A percentile compares a stretch with the other conserved stretches of the same genome.
Evolutionary conservation across 2,797 vertebrate species (phyloP).

Genomic region (Poeciliopsis paucimaculata): DNA sequence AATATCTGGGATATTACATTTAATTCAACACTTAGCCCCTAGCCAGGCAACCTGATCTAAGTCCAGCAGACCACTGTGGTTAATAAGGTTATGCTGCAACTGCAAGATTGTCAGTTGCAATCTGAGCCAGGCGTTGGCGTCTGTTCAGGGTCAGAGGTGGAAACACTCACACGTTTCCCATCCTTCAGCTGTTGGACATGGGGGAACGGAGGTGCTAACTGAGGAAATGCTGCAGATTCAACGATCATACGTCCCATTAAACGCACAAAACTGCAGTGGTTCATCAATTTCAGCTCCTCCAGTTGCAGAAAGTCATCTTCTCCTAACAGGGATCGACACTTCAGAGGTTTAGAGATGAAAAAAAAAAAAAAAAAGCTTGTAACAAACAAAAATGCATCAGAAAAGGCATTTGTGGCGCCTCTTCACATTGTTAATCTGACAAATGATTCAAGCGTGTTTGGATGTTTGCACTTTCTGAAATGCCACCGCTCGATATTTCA

Average conservation of each 20-base stretch:
- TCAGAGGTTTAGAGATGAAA: background rate
- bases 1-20: slow-evolving; percentile 30
- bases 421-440: background rate
- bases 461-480: slow-evolving; percentile 40
- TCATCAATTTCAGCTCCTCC: background rate
- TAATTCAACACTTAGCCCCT: slow-evolving; percentile 27
- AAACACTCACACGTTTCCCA: background rate
- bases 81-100: slow-evolving; percentile 22
- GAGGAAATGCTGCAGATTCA: background rate
- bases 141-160: background rate
- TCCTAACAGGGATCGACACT: background rate
- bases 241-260: background rate
- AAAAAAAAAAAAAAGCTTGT: background rate
- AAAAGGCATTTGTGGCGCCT: background rate
- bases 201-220: background rate
- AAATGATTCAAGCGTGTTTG: slow-evolving; percentile 11
- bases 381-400: background rate
- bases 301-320: background rate
- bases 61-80: slow-evolving; percentile 23
- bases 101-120: slow-evolving; percentile 24
- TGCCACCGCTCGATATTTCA: slow-evolving; percentile 46
- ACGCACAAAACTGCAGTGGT: background rate
- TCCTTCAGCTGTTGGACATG: slow-evolving; percentile 14
- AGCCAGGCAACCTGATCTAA: slow-evolving; percentile 7
- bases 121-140: slow-evolving; percentile 11